phyloP scores from a whole-genome alignment of 23 tunicate genomes.

The Styela clava region DNA sequence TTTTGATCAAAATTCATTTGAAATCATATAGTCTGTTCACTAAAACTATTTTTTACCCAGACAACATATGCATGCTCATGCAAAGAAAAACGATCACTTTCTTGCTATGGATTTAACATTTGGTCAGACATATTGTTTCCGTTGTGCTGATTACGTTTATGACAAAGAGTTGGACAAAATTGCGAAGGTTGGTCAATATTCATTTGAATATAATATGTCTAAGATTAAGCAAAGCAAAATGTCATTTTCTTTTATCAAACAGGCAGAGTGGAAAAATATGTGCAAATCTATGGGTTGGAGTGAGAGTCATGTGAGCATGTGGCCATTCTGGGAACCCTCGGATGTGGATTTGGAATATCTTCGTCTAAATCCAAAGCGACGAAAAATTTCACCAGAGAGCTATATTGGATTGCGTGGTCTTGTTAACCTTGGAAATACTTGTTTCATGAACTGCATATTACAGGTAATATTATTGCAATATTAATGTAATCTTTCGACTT shows the following conservation, averaged over 20 bases:
- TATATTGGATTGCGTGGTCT: conserved; percentile 90
- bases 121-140: conserved; percentile 85
- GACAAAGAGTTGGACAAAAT: conserved; percentile 77
- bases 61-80: conserved; percentile 84
- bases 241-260: too few species aligned
- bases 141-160: conserved; percentile 79
- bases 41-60: too few species aligned
- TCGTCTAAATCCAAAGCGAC: conserved; percentile 59
- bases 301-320: conserved; percentile 59
- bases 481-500: background rate
- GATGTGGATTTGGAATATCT: conserved; percentile 63
- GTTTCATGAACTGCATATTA: conserved; percentile 94
- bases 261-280: conserved; percentile 79
- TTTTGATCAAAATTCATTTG: too few species aligned
- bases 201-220: too few species aligned
- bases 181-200: conserved; percentile 48
- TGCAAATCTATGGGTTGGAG: conserved; percentile 85
- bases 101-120: conserved; percentile 88
- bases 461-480: conserved; percentile 63
- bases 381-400: conserved; percentile 70
- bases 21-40: too few species aligned
- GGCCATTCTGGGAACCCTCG: conserved; percentile 93
- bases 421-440: conserved; percentile 78
- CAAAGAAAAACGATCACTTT: conserved; percentile 62
- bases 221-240: too few species aligned